Evolutionary conservation across 2,113 vertebrate genomes (phyloP), one percentile per base, ranked within the genome.

Genomic region (Paracanthobrama guichenoti): DNA sequence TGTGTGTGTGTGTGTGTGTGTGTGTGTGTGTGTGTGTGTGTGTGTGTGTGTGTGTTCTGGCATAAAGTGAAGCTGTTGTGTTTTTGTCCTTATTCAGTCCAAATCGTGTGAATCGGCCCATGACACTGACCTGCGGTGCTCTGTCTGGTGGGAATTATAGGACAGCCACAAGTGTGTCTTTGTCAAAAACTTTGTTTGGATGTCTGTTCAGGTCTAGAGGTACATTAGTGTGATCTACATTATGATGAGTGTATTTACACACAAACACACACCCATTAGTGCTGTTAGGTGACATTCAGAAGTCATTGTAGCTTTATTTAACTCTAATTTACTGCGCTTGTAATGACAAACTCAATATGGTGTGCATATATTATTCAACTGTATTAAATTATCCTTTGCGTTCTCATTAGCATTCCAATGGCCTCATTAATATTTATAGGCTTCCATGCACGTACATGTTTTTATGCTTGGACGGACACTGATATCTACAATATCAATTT

Each of bases 381-480:
- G 66, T 5, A 71, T n/a, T 42, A 42, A 71, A 71, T 71, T n/a
- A 13, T 71, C 67, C 3, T 71, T 12, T 71, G 20, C 2, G 20
- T 42, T 42, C 66, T 42, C 20, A 69, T 42, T 71, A 42, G 35
- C 42, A 42, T 71, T 71, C 67, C 67, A 71, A n/a, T n/a, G 67
- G 35, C n/a, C 1, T 5, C 35, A 71, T 42, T 71, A 71, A 71
- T 42, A 71, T n/a, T 71, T 10, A 69, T 20, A 39, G 18, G 31
- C 20, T 39, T 39, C 16, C 3, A 4, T 67, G 18, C 8, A 39
- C 1, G 8, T 20, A 67, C 64, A 12, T 69, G 35, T 69, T 24
- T 42, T 69, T 22, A 69, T 2, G 66, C 66, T 69, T 69, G 66
- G 10, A 20, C 5, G 6, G 66, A 69, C 9, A 42, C 11, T 69